Evolutionary conservation across 2,888 invertebrate species (phyloP), one percentile per base, ranked within the genome.

Genomic region (Hirtodrosophila cameraria): DNA sequence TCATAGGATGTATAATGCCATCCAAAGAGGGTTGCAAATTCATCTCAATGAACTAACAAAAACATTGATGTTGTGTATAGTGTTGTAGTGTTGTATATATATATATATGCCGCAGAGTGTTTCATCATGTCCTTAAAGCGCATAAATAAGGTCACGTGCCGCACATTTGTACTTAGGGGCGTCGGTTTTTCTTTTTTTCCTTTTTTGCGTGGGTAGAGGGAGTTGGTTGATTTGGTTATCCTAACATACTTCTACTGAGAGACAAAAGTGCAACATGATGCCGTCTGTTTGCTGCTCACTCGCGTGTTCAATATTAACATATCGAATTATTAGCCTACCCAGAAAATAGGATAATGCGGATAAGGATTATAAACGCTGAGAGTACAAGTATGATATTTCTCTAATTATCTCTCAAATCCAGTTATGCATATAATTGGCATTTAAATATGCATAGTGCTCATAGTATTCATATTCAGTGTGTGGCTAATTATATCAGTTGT

Each of bases 131-230:
- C 85, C 85, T 88, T 78, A 77, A 87, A 86, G 77, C 85, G 75
- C 87, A 88, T 89, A 90, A 90, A 90, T 90, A 90, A 81, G 87
- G 90, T 80, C 90, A 89, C 90, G 90, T 90, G 90, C 75, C 85
- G 59, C 61, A 59, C 67, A 60, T 85, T 75, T 74, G 59, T 71
- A 67, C 52, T 66, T 68, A 42, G 54, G 60, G 60, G 64, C 49
- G 25, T 49, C 25, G 30, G 16, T 43, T 23, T 23, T 39, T 38
- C 28, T 45, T 13, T 8, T n/a, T 35, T 15, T 43, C 15, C 41
- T 35, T 33, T 38, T 30, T 27, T 46, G 58, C 36, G 48, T 42
- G 33, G 13, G 16, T 18, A n/a, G n/a, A n/a, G n/a, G n/a, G n/a
- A n/a, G n/a, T n/a, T n/a, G 16, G 52, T 23, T 42, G 16, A 31